Evolutionary conservation across 2,113 vertebrate species (phyloP), one percentile per base, ranked within the genome.

Genomic region (Elanus axillaris): DNA sequence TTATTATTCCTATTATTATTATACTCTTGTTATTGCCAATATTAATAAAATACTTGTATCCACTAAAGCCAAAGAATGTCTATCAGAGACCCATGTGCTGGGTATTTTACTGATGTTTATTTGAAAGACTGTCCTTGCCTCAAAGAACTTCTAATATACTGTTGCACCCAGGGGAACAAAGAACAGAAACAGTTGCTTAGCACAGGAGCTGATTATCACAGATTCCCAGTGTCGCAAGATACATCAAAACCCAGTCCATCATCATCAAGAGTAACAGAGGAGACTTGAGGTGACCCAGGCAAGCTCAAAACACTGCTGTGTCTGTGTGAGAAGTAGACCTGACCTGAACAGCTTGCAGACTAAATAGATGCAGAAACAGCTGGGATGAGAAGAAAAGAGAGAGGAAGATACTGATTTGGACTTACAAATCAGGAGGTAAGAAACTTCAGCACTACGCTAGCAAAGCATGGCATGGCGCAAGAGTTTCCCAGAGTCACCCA

Each of bases 11-110:
- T 58, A 19, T 90, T 87, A 69, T 88, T 92, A 63, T 56, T 80
- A 77, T 86, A 53, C 29, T 58, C 29, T 77, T 64, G 17, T 53
- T 93, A 88, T 64, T 94, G 90, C 92, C 93, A 95, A 52, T 43
- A 94, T 93, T 96, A 93, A 96, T 82, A 94, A 94, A 94, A 91
- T 66, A 84, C 32, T 68, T 64, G 36, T 75, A 64, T 53, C 47
- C 53, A 62, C 56, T 78, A 53, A 94, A 94, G 40, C 47, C 53
- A 72, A 95, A 78, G 60, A 91, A 96, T 58, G 55, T 68, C 86
- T 62, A 43, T 40, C 64, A 87, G 69, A 81, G 45, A 85, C 29
- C 29, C 50, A 10, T 10, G 50, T 76, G 66, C 60, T 87, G 45
- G 55, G 25, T 84, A 66, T 75, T 72, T 84, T 73, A 96, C 60